A percentile compares a stretch with the other conserved stretches of the same genome.
Evolutionary conservation across 2,113 vertebrate species (phyloP).

Genomic region (Corvus cornix): DNA sequence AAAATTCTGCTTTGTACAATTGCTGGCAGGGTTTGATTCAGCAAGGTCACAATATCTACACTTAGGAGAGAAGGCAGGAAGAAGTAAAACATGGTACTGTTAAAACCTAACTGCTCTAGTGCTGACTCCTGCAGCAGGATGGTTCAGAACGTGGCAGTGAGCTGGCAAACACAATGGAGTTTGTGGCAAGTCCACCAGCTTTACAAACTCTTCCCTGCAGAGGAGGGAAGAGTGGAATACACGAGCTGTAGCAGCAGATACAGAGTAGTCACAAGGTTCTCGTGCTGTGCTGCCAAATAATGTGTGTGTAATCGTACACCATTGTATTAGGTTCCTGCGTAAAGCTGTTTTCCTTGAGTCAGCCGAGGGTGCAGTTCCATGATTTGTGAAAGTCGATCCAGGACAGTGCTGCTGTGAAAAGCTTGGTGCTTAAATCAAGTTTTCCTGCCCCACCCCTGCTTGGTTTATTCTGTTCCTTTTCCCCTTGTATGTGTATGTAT

Average conservation of each 20-base stretch:
- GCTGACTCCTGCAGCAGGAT: not conserved
- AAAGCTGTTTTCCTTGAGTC: not conserved
- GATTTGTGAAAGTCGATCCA: not conserved
- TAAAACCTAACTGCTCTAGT: not conserved
- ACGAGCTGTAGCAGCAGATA: not conserved
- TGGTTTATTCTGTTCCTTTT: not conserved
- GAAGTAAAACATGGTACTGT: not conserved
- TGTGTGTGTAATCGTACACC: not conserved
- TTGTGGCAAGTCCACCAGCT: not conserved
- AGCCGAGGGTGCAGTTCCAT: not conserved
- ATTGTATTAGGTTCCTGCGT: not conserved
- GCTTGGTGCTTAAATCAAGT: not conserved
- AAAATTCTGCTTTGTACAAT: not conserved
- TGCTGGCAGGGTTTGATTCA: not conserved
- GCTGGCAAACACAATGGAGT: not conserved
- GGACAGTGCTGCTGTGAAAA: not conserved
- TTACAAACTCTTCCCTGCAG: not conserved
- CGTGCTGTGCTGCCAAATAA: not conserved
- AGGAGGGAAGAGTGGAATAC: not conserved
- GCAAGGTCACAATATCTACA: not conserved
- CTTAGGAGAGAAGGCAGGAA: not conserved
- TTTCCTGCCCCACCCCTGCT: not conserved
- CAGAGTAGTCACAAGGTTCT: not conserved
- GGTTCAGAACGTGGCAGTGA: not conserved
- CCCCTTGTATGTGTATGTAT: not conserved